These are phyloP conservation scores for Spodoptera frugiperda DNA, from an alignment of 1,140 invertebrate genomes.

Conservation along the genomic window DNA sequence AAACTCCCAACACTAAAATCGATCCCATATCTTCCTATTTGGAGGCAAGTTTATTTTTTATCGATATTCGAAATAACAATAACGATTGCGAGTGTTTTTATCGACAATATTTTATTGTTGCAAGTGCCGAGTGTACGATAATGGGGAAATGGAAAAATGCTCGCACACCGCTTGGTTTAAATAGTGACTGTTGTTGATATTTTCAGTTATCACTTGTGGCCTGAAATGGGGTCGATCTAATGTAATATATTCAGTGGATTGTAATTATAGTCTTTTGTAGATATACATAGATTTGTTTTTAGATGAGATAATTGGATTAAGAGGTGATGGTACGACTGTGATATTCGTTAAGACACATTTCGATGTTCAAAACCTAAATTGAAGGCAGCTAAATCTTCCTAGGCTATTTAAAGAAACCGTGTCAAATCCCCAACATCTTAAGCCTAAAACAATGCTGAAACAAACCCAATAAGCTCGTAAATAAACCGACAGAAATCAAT, in stretches of 20 bases:
- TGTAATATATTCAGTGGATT: not conserved
- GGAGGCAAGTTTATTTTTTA: conserved; percentile 52
- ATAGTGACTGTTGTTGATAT: conserved; percentile 9
- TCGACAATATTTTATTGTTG: conserved; percentile 61
- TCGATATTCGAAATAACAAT: conserved; percentile 66
- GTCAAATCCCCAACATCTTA: not conserved
- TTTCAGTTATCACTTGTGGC: conserved; percentile 23
- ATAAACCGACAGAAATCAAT: conserved; percentile 42
- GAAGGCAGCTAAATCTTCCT: not conserved
- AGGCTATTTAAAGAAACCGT: not conserved
- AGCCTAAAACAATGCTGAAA: conserved; percentile 15
- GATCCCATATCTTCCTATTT: conserved; percentile 41
- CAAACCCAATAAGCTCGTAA: conserved; percentile 51
- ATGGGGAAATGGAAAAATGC: conserved; percentile 43
- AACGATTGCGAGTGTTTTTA: conserved; percentile 62
- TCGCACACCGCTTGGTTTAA: conserved; percentile 25
- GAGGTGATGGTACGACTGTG: too few species aligned
- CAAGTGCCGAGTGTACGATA: conserved; percentile 21
- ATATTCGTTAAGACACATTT: too few species aligned
- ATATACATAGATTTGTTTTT: too few species aligned
- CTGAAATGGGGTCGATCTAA: conserved; percentile 8
- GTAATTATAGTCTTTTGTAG: too few species aligned
- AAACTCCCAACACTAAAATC: conserved; percentile 38
- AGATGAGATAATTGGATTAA: too few species aligned
- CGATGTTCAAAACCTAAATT: too few species aligned